A percentile compares a stretch with the other conserved stretches of the same genome.
Conservation (phyloP, 2,797 vertebrate species). For the Eurystomus glaucurus region DNA sequence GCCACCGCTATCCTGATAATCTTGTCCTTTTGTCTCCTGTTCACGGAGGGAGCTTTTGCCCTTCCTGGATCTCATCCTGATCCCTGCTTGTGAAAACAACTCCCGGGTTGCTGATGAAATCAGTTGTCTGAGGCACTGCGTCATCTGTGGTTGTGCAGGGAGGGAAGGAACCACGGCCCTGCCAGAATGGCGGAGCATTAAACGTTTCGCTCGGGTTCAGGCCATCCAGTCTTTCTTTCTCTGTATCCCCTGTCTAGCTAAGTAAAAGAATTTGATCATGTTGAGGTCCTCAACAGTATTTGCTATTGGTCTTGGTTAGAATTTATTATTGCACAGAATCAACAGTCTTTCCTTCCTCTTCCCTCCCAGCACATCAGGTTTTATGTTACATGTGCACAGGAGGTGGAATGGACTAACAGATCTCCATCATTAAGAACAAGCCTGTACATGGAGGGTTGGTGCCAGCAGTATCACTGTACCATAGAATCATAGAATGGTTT, state of each 20-base stretch:
- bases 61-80: neutral
- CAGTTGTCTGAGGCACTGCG: neutral
- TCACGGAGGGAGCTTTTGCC: neutral
- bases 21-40: neutral
- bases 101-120: neutral
- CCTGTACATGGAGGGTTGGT: neutral
- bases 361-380: neutral
- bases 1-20: neutral
- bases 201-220: neutral
- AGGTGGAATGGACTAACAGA: neutral
- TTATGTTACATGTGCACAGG: neutral
- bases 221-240: neutral
- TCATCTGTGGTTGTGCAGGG: neutral
- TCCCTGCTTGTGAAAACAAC: neutral
- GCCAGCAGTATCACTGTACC: neutral
- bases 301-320: neutral
- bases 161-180: neutral
- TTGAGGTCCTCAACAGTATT: neutral
- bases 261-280: neutral
- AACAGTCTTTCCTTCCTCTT: neutral
- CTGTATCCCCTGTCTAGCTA: neutral
- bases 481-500: too few relatives aligned
- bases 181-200: neutral
- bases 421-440: accelerated
- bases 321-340: neutral